Percentiles rank a stretch among this genome's conserved stretches.
Evolutionary conservation across 2,888 invertebrate species (phyloP).

Genomic region (Heteromurus nitidus): DNA sequence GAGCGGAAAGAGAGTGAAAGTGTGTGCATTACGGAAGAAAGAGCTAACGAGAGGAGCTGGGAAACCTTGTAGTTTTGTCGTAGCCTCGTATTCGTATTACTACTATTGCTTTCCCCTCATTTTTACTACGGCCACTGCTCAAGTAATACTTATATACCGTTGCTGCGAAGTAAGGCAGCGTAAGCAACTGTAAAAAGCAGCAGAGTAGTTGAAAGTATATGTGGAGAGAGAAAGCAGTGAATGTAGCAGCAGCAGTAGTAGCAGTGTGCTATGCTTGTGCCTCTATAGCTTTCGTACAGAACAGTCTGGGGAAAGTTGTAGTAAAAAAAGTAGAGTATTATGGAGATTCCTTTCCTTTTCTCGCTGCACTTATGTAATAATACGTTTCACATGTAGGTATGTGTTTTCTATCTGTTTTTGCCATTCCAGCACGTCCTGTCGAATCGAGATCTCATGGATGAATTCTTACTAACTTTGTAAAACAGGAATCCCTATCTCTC

Average conservation of each 20-base stretch:
- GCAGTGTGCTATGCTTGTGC: constrained; percentile 4
- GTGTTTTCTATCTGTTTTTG: constrained; percentile 54
- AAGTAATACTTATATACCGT: constrained; percentile 30
- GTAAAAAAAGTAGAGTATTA: constrained; percentile 20
- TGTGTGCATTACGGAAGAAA: constrained; percentile 59
- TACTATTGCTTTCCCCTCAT: constrained; percentile 3
- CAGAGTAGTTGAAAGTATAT: not conserved
- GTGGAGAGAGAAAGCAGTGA: not conserved
- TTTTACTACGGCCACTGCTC: constrained; percentile 37
- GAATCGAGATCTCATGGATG: constrained; percentile 62
- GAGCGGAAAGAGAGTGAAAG: constrained; percentile 67
- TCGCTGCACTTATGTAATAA: constrained; percentile 45
- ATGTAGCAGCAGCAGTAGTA: constrained; percentile 19
- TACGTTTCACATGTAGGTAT: constrained; percentile 55
- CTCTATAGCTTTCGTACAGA: not conserved
- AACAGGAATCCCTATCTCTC: constrained; percentile 40
- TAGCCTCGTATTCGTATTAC: not conserved
- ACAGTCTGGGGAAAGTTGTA: not conserved
- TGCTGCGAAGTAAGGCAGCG: not conserved
- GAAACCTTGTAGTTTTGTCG: constrained; percentile 42
- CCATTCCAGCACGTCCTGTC: constrained; percentile 53
- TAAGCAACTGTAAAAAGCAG: not conserved
- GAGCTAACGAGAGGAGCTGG: constrained; percentile 56
- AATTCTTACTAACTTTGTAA: constrained; percentile 53
- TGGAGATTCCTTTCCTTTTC: not conserved